These are phyloP conservation scores for Morone saxatilis DNA, from an alignment of 2,113 vertebrate genomes.

Conservation along the genomic window DNA sequence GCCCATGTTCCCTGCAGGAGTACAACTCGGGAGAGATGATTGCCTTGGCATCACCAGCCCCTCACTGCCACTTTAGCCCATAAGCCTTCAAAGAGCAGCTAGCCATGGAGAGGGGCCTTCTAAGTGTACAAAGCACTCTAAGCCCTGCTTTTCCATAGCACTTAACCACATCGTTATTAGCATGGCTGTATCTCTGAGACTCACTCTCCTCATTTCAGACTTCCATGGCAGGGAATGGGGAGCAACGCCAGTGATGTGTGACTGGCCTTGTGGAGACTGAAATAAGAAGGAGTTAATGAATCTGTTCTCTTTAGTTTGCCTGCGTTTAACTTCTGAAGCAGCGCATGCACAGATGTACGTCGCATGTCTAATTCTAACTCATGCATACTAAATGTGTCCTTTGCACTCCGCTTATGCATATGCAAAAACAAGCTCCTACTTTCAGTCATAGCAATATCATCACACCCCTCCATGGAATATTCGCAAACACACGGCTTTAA, in stretches of 20 bases:
- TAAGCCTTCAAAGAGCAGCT: slow-evolving; percentile 71
- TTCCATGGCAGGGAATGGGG: slow-evolving; percentile 1
- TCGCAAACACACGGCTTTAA: slow-evolving; percentile 10
- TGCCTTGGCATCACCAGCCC: slow-evolving; percentile 60
- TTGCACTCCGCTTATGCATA: not conserved
- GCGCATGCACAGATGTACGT: not conserved
- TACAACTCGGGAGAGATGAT: slow-evolving; percentile 51
- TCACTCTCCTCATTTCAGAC: slow-evolving; percentile 4
- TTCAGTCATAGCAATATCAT: not conserved
- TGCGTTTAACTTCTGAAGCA: not conserved
- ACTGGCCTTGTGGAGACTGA: slow-evolving; percentile 22
- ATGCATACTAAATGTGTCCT: not conserved
- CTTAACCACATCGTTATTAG: slow-evolving; percentile 66
- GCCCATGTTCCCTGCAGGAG: slow-evolving; percentile 38
- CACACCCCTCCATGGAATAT: not conserved
- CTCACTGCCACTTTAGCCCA: slow-evolving; percentile 61
- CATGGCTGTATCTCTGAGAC: slow-evolving; percentile 50
- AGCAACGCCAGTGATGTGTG: slow-evolving; percentile 28
- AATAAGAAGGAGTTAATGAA: not conserved
- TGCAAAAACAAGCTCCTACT: not conserved
- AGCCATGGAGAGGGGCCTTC: slow-evolving; percentile 56
- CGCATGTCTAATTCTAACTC: not conserved
- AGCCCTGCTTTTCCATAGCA: slow-evolving; percentile 58
- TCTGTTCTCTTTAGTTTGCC: not conserved
- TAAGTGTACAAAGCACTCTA: slow-evolving; percentile 66